These are phyloP conservation scores for Argyrosomus regius DNA, from an alignment of 2,797 vertebrate species.

Conservation along the genomic window DNA sequence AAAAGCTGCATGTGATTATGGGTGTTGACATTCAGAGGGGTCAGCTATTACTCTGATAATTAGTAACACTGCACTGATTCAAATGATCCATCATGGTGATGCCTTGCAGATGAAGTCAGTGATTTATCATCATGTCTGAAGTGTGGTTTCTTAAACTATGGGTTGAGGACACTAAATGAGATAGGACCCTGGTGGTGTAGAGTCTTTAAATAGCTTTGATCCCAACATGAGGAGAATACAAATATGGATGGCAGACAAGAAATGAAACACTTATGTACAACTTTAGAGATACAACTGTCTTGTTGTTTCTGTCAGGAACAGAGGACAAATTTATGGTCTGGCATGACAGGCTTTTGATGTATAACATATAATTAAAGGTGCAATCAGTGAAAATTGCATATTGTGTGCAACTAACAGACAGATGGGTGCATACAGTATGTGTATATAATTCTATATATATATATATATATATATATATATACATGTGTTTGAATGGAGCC, in stretches of 20 bases:
- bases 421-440: neutral
- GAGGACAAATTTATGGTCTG: neutral
- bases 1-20: conserved; percentile 69
- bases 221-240: neutral
- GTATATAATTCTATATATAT: too few relatives aligned
- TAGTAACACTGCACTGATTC: conserved; percentile 68
- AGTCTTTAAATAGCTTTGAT: conserved; percentile 5
- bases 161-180: conserved; percentile 4
- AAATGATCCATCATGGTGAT: conserved; percentile 77
- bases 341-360: neutral
- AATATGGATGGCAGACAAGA: neutral
- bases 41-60: conserved; percentile 60
- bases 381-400: neutral
- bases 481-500: too few relatives aligned
- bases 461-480: too few relatives aligned
- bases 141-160: neutral
- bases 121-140: conserved; percentile 72
- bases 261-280: neutral
- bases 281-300: too few relatives aligned
- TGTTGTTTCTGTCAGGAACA: neutral
- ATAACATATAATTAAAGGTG: too few relatives aligned
- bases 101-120: conserved; percentile 54
- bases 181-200: conserved; percentile 18
- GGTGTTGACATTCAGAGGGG: conserved; percentile 65
- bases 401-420: neutral